These are phyloP conservation scores for Sinonovacula constricta DNA, from an alignment of 1,140 invertebrate species.

Conservation along the genomic window DNA sequence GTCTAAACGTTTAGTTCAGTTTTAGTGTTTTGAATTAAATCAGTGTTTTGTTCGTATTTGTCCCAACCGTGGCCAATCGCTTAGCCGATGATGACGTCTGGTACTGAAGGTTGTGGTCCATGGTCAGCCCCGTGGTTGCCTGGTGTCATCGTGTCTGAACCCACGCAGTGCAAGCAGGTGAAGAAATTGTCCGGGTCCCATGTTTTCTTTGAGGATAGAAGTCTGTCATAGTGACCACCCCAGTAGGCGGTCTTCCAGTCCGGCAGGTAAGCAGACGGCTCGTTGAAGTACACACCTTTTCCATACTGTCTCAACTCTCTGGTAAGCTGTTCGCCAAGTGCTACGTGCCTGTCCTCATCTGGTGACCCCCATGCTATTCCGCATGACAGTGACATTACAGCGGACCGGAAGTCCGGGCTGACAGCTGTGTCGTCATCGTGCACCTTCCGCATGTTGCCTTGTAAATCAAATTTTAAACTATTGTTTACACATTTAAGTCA, in stretches of 20 bases:
- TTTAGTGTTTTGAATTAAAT: no score
- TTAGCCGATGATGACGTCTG: no score
- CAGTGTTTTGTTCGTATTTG: no score
- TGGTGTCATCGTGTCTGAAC: conserved; percentile 39
- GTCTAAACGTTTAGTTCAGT: no score
- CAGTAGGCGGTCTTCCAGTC: conserved; percentile 56
- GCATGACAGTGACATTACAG: conserved; percentile 11
- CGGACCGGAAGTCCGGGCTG: conserved; percentile 21
- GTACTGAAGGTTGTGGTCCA: no score
- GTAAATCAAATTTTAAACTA: no score
- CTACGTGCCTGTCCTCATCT: background rate
- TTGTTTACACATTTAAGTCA: no score
- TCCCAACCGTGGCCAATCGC: no score
- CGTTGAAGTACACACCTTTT: conserved; percentile 50
- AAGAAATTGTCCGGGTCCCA: conserved; percentile 56
- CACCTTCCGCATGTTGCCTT: background rate
- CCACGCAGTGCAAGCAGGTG: conserved; percentile 48
- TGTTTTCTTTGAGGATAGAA: conserved; percentile 40
- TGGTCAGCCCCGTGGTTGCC: no score
- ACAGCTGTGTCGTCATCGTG: background rate
- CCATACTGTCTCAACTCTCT: conserved; percentile 22
- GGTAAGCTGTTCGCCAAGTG: background rate
- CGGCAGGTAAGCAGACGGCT: conserved; percentile 31
- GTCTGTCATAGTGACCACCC: conserved; percentile 50
- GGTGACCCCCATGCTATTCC: conserved; percentile 4